Evolutionary conservation across 1,140 invertebrate species (phyloP), one percentile per base, ranked within the genome.

Genomic region (Triops cancriformis): DNA sequence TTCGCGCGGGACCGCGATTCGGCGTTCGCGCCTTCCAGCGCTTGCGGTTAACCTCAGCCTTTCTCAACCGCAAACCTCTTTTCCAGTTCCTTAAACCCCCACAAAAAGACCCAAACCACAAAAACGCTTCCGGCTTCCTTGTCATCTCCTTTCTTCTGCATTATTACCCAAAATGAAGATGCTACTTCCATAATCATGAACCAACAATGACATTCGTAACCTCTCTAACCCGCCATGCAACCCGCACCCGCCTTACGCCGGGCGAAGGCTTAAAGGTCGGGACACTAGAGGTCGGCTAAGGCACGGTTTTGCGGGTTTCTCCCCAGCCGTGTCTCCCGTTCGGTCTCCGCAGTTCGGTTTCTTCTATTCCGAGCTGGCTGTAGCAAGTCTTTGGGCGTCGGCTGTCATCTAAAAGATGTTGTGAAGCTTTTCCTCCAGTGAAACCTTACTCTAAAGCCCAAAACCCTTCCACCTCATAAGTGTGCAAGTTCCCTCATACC

Each of bases 341-440:
- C 51, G 51, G 31, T 37, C 31, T 37, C 31, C 31, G 31, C 31
- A 64, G 18, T 64, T 64, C 51, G 51, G 51, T n/a, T 64, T 64
- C 23, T 23, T 64, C 23, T 23, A 64, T 64, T 64, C 51, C 51
- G 51, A 64, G 51, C 51, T 23, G 51, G 51, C 51, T 64, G 51
- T 23, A n/a, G 51, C 51, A 64, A 64, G 51, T 64, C 51, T 64
- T 37, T 64, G 51, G 51, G 51, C 51, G 51, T 64, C 51, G 51
- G 51, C 51, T 64, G 51, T 64, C 51, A 64, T 64, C 18, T 64
- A 64, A 64, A 64, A 64, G n/a, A 64, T 64, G 51, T 64, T 64
- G 51, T 64, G 51, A 64, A 64, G 51, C 51, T 64, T 64, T 64
- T 23, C 31, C 31, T 37, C 31, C 51, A 23, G 51, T 64, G 51